Conservation (phyloP, 2,113 vertebrate species). For the Galemys pyrenaicus region DNA sequence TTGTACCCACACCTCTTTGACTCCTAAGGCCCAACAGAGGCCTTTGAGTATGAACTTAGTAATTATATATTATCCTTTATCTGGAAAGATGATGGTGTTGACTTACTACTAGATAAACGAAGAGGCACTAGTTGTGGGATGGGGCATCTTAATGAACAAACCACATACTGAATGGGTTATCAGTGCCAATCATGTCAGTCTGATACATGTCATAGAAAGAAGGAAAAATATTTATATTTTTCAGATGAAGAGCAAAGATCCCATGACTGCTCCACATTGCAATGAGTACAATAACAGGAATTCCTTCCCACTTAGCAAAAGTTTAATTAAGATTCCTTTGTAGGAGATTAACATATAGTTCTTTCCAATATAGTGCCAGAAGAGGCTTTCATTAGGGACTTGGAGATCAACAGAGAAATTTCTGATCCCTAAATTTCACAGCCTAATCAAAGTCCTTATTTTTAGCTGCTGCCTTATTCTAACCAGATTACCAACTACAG, state of each 20-base stretch:
- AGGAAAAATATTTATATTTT: slow-evolving; percentile 12
- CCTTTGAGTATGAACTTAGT: background rate
- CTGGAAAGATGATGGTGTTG: background rate
- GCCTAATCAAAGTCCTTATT: background rate
- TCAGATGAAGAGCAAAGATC: slow-evolving; percentile 27
- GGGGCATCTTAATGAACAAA: background rate
- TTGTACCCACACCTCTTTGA: background rate
- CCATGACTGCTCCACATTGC: background rate
- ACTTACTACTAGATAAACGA: background rate
- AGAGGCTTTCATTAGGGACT: background rate
- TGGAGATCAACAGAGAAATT: slow-evolving; percentile 34
- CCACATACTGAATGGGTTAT: background rate
- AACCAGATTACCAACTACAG: background rate
- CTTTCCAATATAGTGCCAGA: background rate
- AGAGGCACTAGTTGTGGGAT: background rate
- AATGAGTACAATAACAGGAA: background rate
- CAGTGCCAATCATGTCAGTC: background rate
- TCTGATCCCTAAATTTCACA: background rate
- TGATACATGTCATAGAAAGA: background rate
- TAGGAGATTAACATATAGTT: background rate
- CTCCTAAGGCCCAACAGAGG: background rate
- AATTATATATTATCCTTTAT: background rate
- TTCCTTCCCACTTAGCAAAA: slow-evolving; percentile 41
- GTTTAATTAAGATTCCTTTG: slow-evolving; percentile 38
- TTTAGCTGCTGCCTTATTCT: background rate